Evolutionary conservation across 2,888 invertebrate species (phyloP), one percentile per base, ranked within the genome.

Genomic region (Melitaea athalia): DNA sequence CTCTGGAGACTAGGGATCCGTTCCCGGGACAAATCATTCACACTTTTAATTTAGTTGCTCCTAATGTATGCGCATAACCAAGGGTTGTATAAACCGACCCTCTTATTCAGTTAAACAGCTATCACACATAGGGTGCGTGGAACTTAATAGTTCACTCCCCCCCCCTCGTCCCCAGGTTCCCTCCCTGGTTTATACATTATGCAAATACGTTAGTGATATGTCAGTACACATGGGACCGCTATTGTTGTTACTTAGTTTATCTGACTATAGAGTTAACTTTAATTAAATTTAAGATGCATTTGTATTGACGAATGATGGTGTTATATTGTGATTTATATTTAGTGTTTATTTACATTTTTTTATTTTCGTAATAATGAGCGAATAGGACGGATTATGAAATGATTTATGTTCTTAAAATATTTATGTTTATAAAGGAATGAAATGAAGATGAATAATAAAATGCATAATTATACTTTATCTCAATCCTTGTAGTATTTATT

Each of bases 1-100:
- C 45, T 59, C 38, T 33, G 33, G 74, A 75, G 74, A 75, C 75
- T 75, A 76, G 79, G 78, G 77, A 74, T 69, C 75, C 76, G 75
- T 77, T 83, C 84, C 84, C 85, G 84, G 81, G 81, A 83, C 83
- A 81, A 85, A 86, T 89, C 88, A 85, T 91, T 91, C 91, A 88
- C 91, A 91, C 91, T 92, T 92, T 92, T 92, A 92, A 92, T 92
- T 92, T 92, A 91, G 90, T 89, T 85, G 87, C 88, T 87, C 84
- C 84, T 91, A 91, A 91, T 91, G 88, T 86, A 91, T 90, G 92
- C 91, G 89, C 86, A 89, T 88, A 87, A 84, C 85, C 33, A 38
- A 55, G 55, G 55, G 79, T 84, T 79, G 78, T 86, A 61, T 66
- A 66, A 60, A 53, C 14, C 59, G 31, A 60, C 66, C 66, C 66